Evolutionary conservation across 2,888 invertebrate genomes (phyloP).

Genomic region (Nomada flava): DNA sequence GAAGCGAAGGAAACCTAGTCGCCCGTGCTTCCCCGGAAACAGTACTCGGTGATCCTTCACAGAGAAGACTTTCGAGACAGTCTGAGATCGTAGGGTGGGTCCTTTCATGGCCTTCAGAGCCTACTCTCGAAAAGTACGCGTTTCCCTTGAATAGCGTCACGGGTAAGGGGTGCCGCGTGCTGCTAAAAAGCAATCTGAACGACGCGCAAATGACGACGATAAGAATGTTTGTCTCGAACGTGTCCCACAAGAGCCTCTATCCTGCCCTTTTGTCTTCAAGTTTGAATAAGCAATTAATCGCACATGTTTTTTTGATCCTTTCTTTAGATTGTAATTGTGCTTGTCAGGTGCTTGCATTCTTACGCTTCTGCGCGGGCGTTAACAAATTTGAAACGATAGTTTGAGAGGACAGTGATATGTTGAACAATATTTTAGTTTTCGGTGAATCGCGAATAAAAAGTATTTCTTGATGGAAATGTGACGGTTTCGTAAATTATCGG

Average conservation of each 20-base stretch:
- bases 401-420: too few species aligned
- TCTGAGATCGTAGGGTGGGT: constrained; percentile 59
- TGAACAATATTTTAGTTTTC: too few species aligned
- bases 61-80: constrained; percentile 64
- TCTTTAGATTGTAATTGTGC: too few species aligned
- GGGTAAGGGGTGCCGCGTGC: constrained; percentile 14
- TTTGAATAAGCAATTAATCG: too few species aligned
- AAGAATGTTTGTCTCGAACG: constrained; percentile 25
- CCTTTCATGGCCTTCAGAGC: constrained; percentile 50
- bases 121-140: constrained; percentile 47
- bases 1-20: constrained; percentile 14
- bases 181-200: background rate
- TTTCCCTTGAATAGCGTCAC: constrained; percentile 49
- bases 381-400: too few species aligned
- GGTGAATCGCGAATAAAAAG: too few species aligned
- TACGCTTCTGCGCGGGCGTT: too few species aligned
- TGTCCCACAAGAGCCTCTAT: background rate
- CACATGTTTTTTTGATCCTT: too few species aligned
- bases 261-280: background rate
- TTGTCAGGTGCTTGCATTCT: too few species aligned
- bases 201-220: constrained; percentile 14
- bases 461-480: too few species aligned
- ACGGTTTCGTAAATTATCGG: constrained; percentile 7
- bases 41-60: constrained; percentile 45
- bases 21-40: constrained; percentile 40